Base-by-base conservation (phyloP, 2,888 invertebrate species). In the Pemphredon lugubris region DNA sequence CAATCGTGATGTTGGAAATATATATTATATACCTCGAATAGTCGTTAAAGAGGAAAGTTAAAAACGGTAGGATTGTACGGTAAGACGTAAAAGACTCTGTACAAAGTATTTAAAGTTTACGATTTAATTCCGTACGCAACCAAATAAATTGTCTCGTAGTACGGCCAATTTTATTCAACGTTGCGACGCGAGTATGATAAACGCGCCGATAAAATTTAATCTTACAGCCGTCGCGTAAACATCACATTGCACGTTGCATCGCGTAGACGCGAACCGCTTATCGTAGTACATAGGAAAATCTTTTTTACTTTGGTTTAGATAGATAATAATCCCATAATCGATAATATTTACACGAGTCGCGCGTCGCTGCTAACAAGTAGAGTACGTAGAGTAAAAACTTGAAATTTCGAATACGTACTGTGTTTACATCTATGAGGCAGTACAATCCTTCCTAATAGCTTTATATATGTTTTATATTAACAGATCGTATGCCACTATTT, bases 361-460 rank as follows among this genome's bases (percentile, higher is more conserved):
- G 30, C 42, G 18, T 16, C 44, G 2, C 6, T 26, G 11, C n/a
- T 2, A 34, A 50, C 21, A 40, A 2, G 32, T 45, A 21, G 21
- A 11, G 21, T 18, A 45, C n/a, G 7, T 45, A 20, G 44, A 21
- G 21, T n/a, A 45, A 21, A 11, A 4, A 26, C 18, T 18, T 2
- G 34, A 30, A 44, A 44, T 42, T 26, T 16, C n/a, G n/a, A n/a
- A 39, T 23, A 16, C 60, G 9, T n/a, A 34, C 34, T n/a, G 34
- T 34, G 3, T 34, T 40, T n/a, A n/a, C n/a, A n/a, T n/a, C n/a
- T n/a, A n/a, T n/a, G 30, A 11, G 20, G 44, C 57, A 64, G 60
- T 65, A 58, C 51, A 73, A 64, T 68, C 57, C 64, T 75, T 72
- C 65, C 73, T 61, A 65, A 45, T 73, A 75, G 65, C 65, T 75